Evolutionary conservation across 2,797 vertebrate genomes (phyloP), one percentile per base, ranked within the genome.

Genomic region (Pelobates cultripes): DNA sequence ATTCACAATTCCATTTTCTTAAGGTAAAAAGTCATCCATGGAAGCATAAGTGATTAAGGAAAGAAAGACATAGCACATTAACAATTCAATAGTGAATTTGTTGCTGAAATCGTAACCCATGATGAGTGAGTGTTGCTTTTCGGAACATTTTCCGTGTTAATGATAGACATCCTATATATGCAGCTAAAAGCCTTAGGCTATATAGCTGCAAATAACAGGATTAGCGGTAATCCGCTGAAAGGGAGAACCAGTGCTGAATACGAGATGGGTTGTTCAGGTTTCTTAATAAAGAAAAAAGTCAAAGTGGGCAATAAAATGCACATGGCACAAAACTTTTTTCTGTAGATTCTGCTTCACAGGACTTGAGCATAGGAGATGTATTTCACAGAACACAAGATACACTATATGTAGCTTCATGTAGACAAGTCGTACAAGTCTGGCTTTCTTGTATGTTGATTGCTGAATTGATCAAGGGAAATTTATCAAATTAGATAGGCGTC

Each of bases 1-100:
- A 79, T 76, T 75, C 77, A 66, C 42, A 76, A 78, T 84, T 84
- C 76, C 77, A 80, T 84, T 84, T 80, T 80, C 82, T 80, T 79
- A 80, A 84, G 67, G 73, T 72, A 80, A 79, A 84, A 79, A 80
- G 72, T 76, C 82, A 84, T 47, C 73, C 68, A 41, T 60, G 60
- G 77, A 70, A 72, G 73, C 73, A 17, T 67, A 79, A 79, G 77
- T 76, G 77, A 84, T 79, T 84, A 79, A 80, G 77, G 45, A 72
- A 79, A 80, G 77, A 84, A 79, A 80, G 77, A 76, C 73, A 79
- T 75, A 84, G 79, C 71, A 68, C 77, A 84, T 84, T 84, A 84
- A 84, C 82, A 84, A 84, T 84, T 84, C 73, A 84, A 66, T 66
- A 76, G 77, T 55, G 73, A 79, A 76, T 72, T 80, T 84, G 61